Evolutionary conservation across 2,888 invertebrate genomes (phyloP), one percentile per base, ranked within the genome.

Genomic region (Tiphia femorata): DNA sequence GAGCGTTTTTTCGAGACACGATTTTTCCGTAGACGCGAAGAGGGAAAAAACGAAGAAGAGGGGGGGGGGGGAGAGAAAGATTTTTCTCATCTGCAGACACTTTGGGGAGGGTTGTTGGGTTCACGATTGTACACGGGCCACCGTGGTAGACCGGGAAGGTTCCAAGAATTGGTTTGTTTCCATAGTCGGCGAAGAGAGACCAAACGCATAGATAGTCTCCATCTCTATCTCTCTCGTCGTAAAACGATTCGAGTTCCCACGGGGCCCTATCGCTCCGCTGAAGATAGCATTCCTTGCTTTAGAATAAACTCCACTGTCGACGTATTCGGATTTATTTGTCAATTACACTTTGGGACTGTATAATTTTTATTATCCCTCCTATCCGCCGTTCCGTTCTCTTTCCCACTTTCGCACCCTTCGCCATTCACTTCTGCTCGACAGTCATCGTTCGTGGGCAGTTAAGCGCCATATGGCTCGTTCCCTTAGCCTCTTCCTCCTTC

Each of bases 401-500:
- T n/a, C n/a, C n/a, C n/a, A n/a, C n/a, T n/a, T n/a, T n/a, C n/a
- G n/a, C n/a, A n/a, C 17, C 37, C 16, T 14, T 10, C 6, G 6
- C 27, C 10, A 2, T 14, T 2, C n/a, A n/a, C n/a, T n/a, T 60
- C 59, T 62, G 20, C 48, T 54, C 63, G 74, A 75, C 74, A 60
- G 46, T 61, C 55, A 69, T 75, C 67, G 65, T 63, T 46, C 49
- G 54, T 50, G 56, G 1, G 59, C 68, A 64, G 66, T 70, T 70
- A 60, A 64, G 59, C 58, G 65, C 74, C 77, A 74, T 74, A 74
- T 76, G 74, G 65, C 48, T 19, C n/a, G n/a, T n/a, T n/a, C n/a
- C n/a, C n/a, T n/a, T n/a, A n/a, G n/a, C n/a, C n/a, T n/a, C n/a
- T n/a, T n/a, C n/a, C n/a, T n/a, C n/a, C n/a, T n/a, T n/a, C n/a